These are phyloP conservation scores for Nipponacmea schrenckii DNA, from an alignment of 2,888 invertebrate genomes.

Conservation along the genomic window DNA sequence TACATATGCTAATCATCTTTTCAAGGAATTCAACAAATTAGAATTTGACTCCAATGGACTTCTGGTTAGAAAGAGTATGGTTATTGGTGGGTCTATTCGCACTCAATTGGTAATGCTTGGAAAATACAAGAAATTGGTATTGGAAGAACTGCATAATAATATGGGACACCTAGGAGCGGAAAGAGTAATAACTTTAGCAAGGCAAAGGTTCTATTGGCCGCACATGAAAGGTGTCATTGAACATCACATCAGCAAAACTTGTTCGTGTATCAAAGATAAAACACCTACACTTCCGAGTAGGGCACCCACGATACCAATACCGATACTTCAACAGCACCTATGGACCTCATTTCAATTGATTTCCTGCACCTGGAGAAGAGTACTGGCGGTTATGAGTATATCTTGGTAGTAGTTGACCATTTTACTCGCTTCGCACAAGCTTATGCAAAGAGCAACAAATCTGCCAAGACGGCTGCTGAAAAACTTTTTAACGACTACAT, in stretches of 20 bases:
- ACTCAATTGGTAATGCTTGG: slow-evolving; percentile 10
- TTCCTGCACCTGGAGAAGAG: slow-evolving; percentile 30
- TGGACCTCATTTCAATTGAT: slow-evolving; percentile 31
- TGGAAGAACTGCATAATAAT: slow-evolving; percentile 22
- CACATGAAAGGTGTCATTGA: slow-evolving; percentile 18
- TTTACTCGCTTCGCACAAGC: slow-evolving; percentile 24
- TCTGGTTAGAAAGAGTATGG: too few species aligned
- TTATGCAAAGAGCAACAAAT: slow-evolving; percentile 21
- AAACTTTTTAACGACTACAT: too few species aligned
- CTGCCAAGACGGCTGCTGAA: slow-evolving; percentile 14
- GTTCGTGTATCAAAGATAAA: slow-evolving; percentile 21
- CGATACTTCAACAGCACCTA: slow-evolving; percentile 23
- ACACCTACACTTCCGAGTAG: slow-evolving; percentile 5
- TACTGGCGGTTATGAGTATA: slow-evolving; percentile 21
- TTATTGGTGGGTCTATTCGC: background rate
- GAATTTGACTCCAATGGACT: too few species aligned
- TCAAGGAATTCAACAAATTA: background rate
- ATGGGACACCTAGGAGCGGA: slow-evolving; percentile 24
- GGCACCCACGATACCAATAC: slow-evolving; percentile 26
- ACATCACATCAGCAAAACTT: slow-evolving; percentile 16
- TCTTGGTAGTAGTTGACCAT: slow-evolving; percentile 16
- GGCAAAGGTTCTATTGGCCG: slow-evolving; percentile 18
- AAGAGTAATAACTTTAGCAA: background rate
- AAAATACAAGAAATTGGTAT: background rate
- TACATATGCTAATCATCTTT: background rate